These are phyloP conservation scores for Hirudo medicinalis DNA, from an alignment of 1,140 invertebrate species.

Conservation along the genomic window DNA sequence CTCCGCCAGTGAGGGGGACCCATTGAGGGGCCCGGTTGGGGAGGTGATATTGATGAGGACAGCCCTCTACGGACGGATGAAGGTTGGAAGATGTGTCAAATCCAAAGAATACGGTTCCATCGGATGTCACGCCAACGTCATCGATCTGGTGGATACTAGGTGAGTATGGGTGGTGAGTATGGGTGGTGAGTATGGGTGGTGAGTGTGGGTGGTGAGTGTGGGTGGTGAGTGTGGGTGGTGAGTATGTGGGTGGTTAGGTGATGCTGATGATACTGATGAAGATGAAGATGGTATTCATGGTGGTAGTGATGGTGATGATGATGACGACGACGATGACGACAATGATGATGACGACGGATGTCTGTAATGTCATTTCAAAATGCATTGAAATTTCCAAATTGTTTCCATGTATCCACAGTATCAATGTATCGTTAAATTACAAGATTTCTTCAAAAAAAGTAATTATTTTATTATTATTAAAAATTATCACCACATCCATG, in stretches of 20 bases:
- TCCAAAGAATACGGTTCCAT: not conserved
- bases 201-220: conserved; percentile 5
- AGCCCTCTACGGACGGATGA: conserved; percentile 14
- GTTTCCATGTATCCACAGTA: too few species aligned
- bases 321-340: not conserved
- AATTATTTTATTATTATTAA: too few species aligned
- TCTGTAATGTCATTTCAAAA: too few species aligned
- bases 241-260: not conserved
- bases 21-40: not conserved
- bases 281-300: not conserved
- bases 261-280: not conserved
- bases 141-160: not conserved
- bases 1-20: not conserved
- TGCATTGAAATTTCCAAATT: too few species aligned
- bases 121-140: conserved; percentile 11
- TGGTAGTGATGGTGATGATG: not conserved
- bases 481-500: too few species aligned
- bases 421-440: too few species aligned
- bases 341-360: not conserved
- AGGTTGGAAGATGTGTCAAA: conserved; percentile 8
- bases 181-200: not conserved
- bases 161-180: conserved; percentile 4
- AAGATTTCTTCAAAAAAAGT: too few species aligned
- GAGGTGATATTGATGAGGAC: conserved; percentile 13
- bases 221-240: not conserved